Evolutionary conservation across 1,140 invertebrate genomes (phyloP).

Genomic region (Cotesia typhae): DNA sequence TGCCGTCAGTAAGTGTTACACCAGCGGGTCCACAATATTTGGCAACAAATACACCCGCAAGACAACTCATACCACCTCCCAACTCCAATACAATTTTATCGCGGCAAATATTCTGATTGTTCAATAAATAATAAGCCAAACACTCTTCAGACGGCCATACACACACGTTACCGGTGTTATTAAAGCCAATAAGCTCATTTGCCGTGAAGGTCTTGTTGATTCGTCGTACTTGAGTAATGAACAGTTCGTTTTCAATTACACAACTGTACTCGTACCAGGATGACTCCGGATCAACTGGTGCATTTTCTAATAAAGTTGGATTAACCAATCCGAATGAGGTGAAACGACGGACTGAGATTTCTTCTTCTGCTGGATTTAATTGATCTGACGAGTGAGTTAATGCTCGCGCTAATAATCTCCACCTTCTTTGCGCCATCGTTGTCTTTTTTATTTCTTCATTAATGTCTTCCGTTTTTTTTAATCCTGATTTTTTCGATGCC

Average conservation of each 20-base stretch:
- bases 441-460: constrained; percentile 34
- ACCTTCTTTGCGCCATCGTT: constrained; percentile 70
- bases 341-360: constrained; percentile 69
- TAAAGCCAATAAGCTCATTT: constrained; percentile 82
- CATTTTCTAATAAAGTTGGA: constrained; percentile 50
- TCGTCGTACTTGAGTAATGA: constrained; percentile 68
- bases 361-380: constrained; percentile 60
- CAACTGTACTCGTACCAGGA: constrained; percentile 67
- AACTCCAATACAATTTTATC: constrained; percentile 78
- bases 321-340: constrained; percentile 68
- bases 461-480: constrained; percentile 1
- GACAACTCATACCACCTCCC: constrained; percentile 86
- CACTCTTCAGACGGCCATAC: constrained; percentile 92
- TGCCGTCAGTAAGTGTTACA: constrained; percentile 81
- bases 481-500: constrained; percentile 5
- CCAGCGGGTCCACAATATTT: constrained; percentile 71
- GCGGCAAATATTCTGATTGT: constrained; percentile 73
- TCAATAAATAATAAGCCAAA: constrained; percentile 77
- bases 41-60: constrained; percentile 80
- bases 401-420: constrained; percentile 75
- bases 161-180: constrained; percentile 91
- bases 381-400: constrained; percentile 63
- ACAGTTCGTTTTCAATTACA: constrained; percentile 59
- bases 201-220: constrained; percentile 72
- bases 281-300: constrained; percentile 45